Evolutionary conservation across 37 sponge, comb jelly and placozoan genomes (phyloP), one percentile per base, ranked within the genome.

Genomic region (Agelas oroides): DNA sequence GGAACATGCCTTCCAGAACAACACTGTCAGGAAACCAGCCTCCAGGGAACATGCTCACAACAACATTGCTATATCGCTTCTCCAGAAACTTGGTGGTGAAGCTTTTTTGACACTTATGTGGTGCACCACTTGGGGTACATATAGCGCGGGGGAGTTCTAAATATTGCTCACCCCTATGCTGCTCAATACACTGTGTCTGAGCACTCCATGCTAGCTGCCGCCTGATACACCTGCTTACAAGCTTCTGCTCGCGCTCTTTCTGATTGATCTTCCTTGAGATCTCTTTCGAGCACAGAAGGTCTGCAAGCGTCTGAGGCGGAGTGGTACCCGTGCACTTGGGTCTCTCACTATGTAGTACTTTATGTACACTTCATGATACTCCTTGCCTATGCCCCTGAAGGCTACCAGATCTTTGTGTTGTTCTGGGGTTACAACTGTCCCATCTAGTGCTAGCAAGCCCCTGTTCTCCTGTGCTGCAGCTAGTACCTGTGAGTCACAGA

Each of bases 81-180:
- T n/a, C n/a, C n/a, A n/a, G 15, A 56, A 56, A 56, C 58, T 56
- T 56, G 17, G 58, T 56, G 58, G 58, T 18, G 18, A 19, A 56
- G 18, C 58, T 19, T 56, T 56, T 56, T 56, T 56, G 58, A 18
- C 58, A 15, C 18, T 61, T 61, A 12, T 61, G 62, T 23, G 62
- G 62, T 25, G 5, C 27, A 23, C 62, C 62, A 12, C 14, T 61
- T 61, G 62, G 62, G 5, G 62, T 27, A 14, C 27, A 61, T 2
- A 61, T 25, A 12, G 62, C 62, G 27, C 62, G 27, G 58, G 62
- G 62, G 62, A 61, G 62, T 25, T 61, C 62, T 12, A 12, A 61
- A 61, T 61, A 61, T 61, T 61, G 62, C 62, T 61, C 62, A 61
- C 62, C 62, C 62, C 27, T 61, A 25, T 61, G 62, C 11, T 61